A percentile compares a stretch with the other conserved stretches of the same genome.
phyloP scores from a whole-genome alignment of 2,888 invertebrate species.

The Pandemis corylana region DNA sequence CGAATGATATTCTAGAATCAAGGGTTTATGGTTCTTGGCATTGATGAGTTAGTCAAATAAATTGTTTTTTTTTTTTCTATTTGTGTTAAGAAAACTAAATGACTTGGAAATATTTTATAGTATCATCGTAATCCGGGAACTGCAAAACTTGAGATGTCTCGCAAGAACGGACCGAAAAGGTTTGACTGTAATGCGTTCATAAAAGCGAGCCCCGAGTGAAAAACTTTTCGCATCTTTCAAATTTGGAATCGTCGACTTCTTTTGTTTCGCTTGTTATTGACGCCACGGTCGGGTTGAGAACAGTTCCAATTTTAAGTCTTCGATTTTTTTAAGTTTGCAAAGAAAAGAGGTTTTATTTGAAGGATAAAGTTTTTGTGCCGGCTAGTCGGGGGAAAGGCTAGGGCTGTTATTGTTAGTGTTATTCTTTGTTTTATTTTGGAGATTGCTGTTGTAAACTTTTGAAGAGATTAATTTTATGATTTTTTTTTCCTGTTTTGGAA shows the following conservation, averaged over 20 bases:
- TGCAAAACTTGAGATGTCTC: slow-evolving; percentile 38
- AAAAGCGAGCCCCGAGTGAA: slow-evolving; percentile 59
- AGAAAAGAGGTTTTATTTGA: slow-evolving; percentile 18
- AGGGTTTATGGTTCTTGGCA: no score
- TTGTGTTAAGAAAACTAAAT: neutral
- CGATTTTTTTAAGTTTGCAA: slow-evolving; percentile 9
- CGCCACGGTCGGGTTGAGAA: slow-evolving; percentile 28
- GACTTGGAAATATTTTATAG: slow-evolving; percentile 36
- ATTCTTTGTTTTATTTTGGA: slow-evolving; percentile 11
- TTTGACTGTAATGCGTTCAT: slow-evolving; percentile 69
- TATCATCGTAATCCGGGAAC: slow-evolving; percentile 22
- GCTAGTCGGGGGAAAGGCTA: slow-evolving; percentile 12
- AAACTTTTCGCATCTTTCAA: slow-evolving; percentile 72
- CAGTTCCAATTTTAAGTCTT: slow-evolving; percentile 22
- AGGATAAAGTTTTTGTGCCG: slow-evolving; percentile 4
- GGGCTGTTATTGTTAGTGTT: slow-evolving; percentile 22
- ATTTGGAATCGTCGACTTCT: slow-evolving; percentile 44
- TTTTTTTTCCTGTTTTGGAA: neutral
- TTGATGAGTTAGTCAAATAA: neutral
- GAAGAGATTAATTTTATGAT: neutral
- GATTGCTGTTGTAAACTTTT: slow-evolving; percentile 1
- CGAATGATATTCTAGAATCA: no score
- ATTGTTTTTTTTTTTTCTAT: neutral
- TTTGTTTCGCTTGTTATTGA: slow-evolving; percentile 40
- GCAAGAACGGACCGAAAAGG: slow-evolving; percentile 58